Percentiles rank a stretch among this genome's conserved stretches.
These are phyloP conservation scores for Drosophila azteca DNA, from an alignment of 1,140 invertebrate species.

Conservation along the genomic window DNA sequence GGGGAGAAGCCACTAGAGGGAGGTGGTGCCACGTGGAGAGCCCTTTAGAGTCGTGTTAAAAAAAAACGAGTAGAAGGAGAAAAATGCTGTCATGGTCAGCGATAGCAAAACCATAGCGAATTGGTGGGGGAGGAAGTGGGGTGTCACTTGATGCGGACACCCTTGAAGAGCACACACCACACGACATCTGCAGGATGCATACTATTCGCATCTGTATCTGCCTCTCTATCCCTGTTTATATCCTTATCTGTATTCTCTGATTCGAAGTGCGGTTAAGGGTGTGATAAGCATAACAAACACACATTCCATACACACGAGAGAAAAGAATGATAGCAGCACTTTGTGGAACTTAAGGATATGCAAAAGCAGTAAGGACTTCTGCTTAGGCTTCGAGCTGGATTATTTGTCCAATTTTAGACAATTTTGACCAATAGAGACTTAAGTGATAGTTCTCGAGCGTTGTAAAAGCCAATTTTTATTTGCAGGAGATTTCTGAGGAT, in stretches of 20 bases:
- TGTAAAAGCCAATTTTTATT: too few species aligned
- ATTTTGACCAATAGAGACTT: background rate
- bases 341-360: slow-evolving; percentile 79
- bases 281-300: slow-evolving; percentile 54
- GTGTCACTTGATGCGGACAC: slow-evolving; percentile 54
- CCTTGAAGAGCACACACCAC: slow-evolving; percentile 10
- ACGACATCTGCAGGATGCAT: slow-evolving; percentile 16
- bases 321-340: slow-evolving; percentile 72
- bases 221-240: slow-evolving; percentile 19
- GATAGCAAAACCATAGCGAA: slow-evolving; percentile 44
- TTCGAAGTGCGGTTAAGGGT: slow-evolving; percentile 35
- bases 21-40: slow-evolving; percentile 8
- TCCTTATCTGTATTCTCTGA: slow-evolving; percentile 14
- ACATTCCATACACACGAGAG: slow-evolving; percentile 40
- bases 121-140: slow-evolving; percentile 8
- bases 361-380: slow-evolving; percentile 75
- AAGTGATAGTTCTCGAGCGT: too few species aligned
- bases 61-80: slow-evolving; percentile 2
- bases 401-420: background rate
- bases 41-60: slow-evolving; percentile 21
- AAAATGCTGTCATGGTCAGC: slow-evolving; percentile 74
- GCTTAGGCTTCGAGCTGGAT: slow-evolving; percentile 42
- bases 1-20: too few species aligned
- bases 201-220: slow-evolving; percentile 7
- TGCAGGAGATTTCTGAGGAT: too few species aligned